Percentiles rank a stretch among this genome's conserved stretches.
These are phyloP conservation scores for Climacteris rufus DNA, from an alignment of 2,113 vertebrate species.

Conservation along the genomic window DNA sequence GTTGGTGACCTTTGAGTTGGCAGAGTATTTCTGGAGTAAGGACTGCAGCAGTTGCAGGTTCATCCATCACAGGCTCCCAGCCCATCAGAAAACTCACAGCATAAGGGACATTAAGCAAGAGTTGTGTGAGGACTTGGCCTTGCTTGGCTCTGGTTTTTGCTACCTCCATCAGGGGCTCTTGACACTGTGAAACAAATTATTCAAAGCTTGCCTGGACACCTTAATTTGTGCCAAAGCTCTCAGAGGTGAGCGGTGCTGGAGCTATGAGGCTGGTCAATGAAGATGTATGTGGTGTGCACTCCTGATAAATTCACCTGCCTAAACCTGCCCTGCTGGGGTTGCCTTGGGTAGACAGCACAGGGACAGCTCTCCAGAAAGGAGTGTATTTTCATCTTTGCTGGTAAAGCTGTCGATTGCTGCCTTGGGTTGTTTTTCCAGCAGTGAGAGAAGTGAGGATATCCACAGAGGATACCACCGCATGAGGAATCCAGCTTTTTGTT, in stretches of 20 bases:
- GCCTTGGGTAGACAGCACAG: neutral
- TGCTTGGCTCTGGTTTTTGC: neutral
- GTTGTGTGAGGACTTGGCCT: neutral
- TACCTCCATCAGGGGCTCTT: neutral
- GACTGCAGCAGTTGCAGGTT: neutral
- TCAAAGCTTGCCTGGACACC: neutral
- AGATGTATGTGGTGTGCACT: neutral
- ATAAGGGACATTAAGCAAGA: neutral
- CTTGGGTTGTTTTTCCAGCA: neutral
- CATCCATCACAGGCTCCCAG: neutral
- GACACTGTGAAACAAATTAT: neutral
- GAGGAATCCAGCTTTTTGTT: neutral
- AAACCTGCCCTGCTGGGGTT: neutral
- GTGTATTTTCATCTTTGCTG: neutral
- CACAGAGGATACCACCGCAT: neutral
- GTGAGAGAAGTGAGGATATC: neutral
- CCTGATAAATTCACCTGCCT: neutral
- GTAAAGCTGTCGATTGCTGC: neutral
- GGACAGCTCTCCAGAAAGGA: neutral
- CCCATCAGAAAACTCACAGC: fast-evolving
- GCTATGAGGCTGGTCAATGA: neutral
- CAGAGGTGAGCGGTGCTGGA: neutral
- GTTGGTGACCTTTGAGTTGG: neutral
- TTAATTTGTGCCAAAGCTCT: neutral
- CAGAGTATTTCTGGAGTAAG: neutral